Base-by-base conservation (phyloP, 2,888 invertebrate species). In the Coleophora deauratella region DNA sequence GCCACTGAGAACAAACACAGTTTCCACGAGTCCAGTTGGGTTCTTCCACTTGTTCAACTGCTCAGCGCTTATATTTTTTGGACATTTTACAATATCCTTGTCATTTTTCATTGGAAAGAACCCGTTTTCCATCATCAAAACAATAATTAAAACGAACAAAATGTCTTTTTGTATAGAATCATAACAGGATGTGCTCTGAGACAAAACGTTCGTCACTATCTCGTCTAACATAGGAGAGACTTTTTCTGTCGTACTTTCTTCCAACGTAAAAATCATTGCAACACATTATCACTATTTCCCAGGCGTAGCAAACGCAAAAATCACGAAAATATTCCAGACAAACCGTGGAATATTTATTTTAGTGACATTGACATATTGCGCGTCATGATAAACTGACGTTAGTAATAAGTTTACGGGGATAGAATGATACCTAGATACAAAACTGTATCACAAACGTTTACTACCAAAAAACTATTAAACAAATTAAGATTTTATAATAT, bases 41-140 rank as follows among this genome's bases (percentile, higher is more conserved):
- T 49, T 50, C 40, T 71, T 76, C 71, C 72, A 74, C 42, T 63
- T 62, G 2, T 45, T 51, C 43, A 77, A 49, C 35, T 59, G 58
- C 40, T 57, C 45, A 9, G 50, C 42, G 45, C 66, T 55, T 45
- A 75, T 62, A 27, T 38, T 49, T 40, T 47, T 44, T 32, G 50
- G 13, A 33, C 27, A 31, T 38, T 65, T 54, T 35, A 65, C 48
- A 14, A 60, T 39, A 41, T 59, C 55, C 12, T 43, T 44, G 21
- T 70, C 50, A 46, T 57, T 47, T 45, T 61, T 50, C 13, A 70
- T 41, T 9, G 67, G 66, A 32, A 62, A 37, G 57, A 81, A 82
- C 28, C 72, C 75, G 62, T 81, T 80, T 57, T 85, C 84, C 34
- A 72, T 45, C 73, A 82, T 69, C 41, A 75, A 54, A 42, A 74